Evolutionary conservation across 2,113 vertebrate genomes (phyloP).

Genomic region (Tichodroma muraria): DNA sequence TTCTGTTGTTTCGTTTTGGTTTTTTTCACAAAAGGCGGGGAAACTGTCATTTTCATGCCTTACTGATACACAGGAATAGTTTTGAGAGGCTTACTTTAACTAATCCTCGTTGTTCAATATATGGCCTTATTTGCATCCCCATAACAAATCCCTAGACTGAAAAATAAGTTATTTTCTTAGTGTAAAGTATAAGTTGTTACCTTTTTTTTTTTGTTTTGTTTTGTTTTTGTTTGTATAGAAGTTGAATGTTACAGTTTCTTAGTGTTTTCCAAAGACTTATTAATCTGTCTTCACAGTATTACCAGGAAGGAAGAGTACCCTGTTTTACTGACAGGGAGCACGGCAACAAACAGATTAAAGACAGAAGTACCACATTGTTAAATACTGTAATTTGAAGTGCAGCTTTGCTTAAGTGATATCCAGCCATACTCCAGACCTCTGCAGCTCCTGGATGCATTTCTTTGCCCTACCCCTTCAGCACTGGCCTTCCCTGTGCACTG

Average conservation of each 20-base stretch:
- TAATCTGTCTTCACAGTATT: background rate
- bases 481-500: background rate
- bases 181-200: background rate
- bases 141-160: background rate
- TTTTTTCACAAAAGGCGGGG: background rate
- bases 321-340: background rate
- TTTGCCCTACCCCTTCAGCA: background rate
- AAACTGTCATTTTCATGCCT: background rate
- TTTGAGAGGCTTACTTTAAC: background rate
- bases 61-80: background rate
- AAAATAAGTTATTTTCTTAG: background rate
- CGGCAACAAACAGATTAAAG: background rate
- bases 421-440: background rate
- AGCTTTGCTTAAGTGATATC: background rate
- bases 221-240: background rate
- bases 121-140: background rate
- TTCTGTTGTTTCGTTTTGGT: background rate
- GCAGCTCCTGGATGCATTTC: background rate
- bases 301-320: background rate
- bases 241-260: background rate
- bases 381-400: background rate
- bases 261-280: background rate
- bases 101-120: background rate
- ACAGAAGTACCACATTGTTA: background rate
- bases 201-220: accelerated